Base-by-base conservation (phyloP, 92 coral and sea anemone genomes). In the Porites divaricata region DNA sequence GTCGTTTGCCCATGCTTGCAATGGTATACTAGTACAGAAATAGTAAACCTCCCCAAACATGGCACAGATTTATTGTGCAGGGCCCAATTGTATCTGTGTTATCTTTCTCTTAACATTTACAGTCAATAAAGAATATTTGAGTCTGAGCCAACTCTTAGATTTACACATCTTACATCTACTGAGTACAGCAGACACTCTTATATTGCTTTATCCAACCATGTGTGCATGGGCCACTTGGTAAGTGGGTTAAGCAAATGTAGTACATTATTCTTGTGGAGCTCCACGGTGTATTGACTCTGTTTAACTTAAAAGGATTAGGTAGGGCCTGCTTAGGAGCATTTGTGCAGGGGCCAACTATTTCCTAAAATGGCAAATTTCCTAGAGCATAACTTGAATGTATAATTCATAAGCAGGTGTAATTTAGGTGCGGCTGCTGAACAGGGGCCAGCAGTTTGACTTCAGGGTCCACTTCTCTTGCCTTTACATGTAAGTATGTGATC, bases 161-260 rank as follows among this genome's bases (percentile, higher is more conserved):
- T 57, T 57, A 65, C 70, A 65, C 8, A 65, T 65, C 70, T 65
- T 15, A 21, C n/a, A 22, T 65, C 21, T 21, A 65, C 21, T 15
- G 70, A 13, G 23, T 65, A 65, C n/a, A 14, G 24, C 8, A 65
- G 70, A 14, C n/a, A 14, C 70, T 65, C 70, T 65, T 65, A 65
- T 65, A 65, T 21, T 65, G 70, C 70, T 65, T 65, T 65, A 65
- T 65, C 24, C 70, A 65, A 65, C 70, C 70, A 65, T 65, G 70
- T 65, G 70, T 65, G 70, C 70, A 21, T 21, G 70, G 70, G 70
- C 70, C 70, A 65, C 70, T 65, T 65, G 70, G 70, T 65, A 13
- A 65, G 24, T 65, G 70, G 70, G 70, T 65, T 65, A 65, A 65
- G 70, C 70, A 65, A 65, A 65, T 65, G 24, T 65, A 65, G 70